phyloP scores from a whole-genome alignment of 1,140 invertebrate genomes.

The Procambarus clarkii region DNA sequence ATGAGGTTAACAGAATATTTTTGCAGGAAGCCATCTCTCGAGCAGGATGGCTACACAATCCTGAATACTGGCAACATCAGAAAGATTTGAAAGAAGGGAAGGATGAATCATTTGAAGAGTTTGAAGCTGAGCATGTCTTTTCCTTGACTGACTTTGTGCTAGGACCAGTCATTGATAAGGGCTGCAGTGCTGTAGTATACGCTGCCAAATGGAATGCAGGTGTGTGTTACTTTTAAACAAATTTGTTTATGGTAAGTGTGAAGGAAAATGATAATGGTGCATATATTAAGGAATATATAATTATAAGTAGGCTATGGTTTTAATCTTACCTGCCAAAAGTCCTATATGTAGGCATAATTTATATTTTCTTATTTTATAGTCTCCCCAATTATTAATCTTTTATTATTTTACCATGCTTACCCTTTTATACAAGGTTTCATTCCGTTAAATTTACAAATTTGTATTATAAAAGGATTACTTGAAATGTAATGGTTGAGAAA shows the following conservation, averaged over 20 bases:
- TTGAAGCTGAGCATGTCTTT: constrained; percentile 36
- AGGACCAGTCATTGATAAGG: constrained; percentile 86
- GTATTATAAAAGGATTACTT: too few relatives aligned
- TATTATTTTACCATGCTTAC: too few relatives aligned
- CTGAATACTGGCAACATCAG: constrained; percentile 46
- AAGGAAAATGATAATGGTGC: too few relatives aligned
- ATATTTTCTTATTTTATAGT: too few relatives aligned
- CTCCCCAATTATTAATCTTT: too few relatives aligned
- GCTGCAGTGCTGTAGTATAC: constrained; percentile 89
- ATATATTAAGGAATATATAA: too few relatives aligned
- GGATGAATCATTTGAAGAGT: background rate
- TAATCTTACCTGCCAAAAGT: too few relatives aligned
- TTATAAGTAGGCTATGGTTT: too few relatives aligned
- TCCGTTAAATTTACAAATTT: too few relatives aligned
- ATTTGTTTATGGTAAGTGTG: background rate
- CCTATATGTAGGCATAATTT: too few relatives aligned
- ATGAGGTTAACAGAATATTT: background rate
- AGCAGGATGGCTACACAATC: constrained; percentile 61
- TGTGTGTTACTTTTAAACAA: background rate
- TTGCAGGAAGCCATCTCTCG: constrained; percentile 47
- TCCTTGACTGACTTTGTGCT: constrained; percentile 82
- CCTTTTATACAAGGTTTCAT: too few relatives aligned
- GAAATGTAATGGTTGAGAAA: too few relatives aligned
- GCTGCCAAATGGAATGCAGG: constrained; percentile 79
- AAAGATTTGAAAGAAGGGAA: background rate